phyloP scores from a whole-genome alignment of 2,797 vertebrate species.

The Hemitrygon akajei region DNA sequence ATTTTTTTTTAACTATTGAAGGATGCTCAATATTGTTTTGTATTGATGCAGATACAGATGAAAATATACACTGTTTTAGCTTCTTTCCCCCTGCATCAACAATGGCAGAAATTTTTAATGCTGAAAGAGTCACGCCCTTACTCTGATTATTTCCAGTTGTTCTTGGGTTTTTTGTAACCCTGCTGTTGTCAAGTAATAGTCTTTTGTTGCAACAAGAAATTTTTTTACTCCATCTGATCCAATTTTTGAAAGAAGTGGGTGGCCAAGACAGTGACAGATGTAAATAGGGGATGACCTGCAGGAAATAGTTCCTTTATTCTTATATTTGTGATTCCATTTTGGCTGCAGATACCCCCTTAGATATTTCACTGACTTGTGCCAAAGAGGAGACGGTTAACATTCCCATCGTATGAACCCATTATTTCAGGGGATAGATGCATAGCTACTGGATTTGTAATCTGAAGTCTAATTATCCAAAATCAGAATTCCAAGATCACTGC shows the following conservation, averaged over 20 bases:
- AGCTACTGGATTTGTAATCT: too few species aligned
- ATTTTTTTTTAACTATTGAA: background rate
- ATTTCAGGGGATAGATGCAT: too few species aligned
- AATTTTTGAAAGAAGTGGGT: background rate
- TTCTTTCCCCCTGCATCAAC: background rate
- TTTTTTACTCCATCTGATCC: background rate
- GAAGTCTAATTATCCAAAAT: too few species aligned
- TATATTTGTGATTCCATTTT: constrained; percentile 43
- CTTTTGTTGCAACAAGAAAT: background rate
- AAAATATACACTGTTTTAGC: background rate
- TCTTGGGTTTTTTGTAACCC: constrained; percentile 25
- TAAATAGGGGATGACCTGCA: constrained; percentile 45
- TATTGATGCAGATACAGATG: background rate
- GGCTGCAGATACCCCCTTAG: constrained; percentile 32
- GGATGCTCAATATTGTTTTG: background rate
- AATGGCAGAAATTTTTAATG: constrained; percentile 16
- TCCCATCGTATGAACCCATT: background rate
- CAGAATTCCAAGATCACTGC: too few species aligned
- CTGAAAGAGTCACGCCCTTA: background rate
- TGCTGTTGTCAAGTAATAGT: constrained; percentile 16
- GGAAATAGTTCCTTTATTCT: constrained; percentile 51
- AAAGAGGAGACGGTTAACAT: constrained; percentile 41
- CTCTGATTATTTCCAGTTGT: constrained; percentile 21
- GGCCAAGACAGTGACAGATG: constrained; percentile 49
- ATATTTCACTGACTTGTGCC: constrained; percentile 44